Conservation (phyloP, 2,113 vertebrate genomes). For the Dendrocopos noguchii region DNA sequence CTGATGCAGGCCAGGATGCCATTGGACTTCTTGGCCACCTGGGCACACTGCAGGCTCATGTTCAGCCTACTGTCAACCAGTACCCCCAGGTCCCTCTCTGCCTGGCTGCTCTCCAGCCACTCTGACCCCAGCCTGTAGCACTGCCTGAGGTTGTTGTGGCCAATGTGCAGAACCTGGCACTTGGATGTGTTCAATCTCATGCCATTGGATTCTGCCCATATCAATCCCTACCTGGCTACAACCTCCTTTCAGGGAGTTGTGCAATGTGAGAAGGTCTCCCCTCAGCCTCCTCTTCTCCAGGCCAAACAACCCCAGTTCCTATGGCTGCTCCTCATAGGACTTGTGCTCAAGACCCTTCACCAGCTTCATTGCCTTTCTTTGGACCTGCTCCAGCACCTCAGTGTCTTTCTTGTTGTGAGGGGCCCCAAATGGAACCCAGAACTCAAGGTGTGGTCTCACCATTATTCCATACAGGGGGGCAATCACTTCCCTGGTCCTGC, state of each 20-base stretch:
- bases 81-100: too few relatives aligned
- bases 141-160: too few relatives aligned
- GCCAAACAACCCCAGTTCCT: neutral
- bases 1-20: too few relatives aligned
- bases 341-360: neutral
- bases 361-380: accelerated
- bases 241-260: neutral
- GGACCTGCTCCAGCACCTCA: neutral
- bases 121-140: too few relatives aligned
- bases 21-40: too few relatives aligned
- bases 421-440: neutral
- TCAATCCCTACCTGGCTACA: accelerated
- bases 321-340: accelerated
- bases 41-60: too few relatives aligned
- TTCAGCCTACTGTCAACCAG: too few relatives aligned
- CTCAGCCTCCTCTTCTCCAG: neutral
- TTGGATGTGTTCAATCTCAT: too few relatives aligned
- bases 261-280: accelerated
- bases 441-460: accelerated
- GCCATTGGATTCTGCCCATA: too few relatives aligned
- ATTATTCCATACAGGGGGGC: accelerated
- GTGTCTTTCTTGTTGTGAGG: neutral
- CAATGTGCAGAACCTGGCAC: too few relatives aligned
- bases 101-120: too few relatives aligned
- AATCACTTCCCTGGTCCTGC: neutral